A percentile compares a stretch with the other conserved stretches of the same genome.
Evolutionary conservation across 2,797 vertebrate species (phyloP).

Genomic region (Artibeus lituratus): DNA sequence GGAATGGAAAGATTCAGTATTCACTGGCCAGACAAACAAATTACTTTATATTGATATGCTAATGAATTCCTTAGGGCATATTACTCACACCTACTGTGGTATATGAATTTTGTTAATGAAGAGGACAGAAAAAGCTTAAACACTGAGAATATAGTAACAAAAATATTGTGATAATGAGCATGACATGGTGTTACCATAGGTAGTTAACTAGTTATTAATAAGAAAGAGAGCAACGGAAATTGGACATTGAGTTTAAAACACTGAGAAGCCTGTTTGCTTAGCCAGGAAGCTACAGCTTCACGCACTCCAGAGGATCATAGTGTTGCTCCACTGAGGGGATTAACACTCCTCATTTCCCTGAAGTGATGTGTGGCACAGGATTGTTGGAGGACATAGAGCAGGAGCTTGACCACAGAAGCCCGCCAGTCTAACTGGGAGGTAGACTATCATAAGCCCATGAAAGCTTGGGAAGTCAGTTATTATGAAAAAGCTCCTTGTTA

Average conservation of each 20-base stretch:
- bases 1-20: constrained; percentile 44
- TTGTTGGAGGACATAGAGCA: background rate
- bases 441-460: background rate
- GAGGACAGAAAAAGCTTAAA: constrained; percentile 28
- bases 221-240: background rate
- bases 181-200: background rate
- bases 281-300: background rate
- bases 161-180: background rate
- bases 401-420: background rate
- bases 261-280: background rate
- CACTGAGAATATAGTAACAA: background rate
- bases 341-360: background rate
- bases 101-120: constrained; percentile 60
- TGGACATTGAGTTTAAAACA: background rate
- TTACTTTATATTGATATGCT: constrained; percentile 55
- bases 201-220: background rate
- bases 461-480: background rate
- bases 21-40: constrained; percentile 55
- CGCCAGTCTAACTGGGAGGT: background rate
- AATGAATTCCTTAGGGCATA: constrained; percentile 45
- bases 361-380: too few relatives aligned
- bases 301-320: background rate
- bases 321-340: too few relatives aligned
- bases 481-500: too few relatives aligned
- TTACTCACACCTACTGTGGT: constrained; percentile 30